Evolutionary conservation across 2,888 invertebrate species (phyloP).

Genomic region (Nowickia ferox): DNA sequence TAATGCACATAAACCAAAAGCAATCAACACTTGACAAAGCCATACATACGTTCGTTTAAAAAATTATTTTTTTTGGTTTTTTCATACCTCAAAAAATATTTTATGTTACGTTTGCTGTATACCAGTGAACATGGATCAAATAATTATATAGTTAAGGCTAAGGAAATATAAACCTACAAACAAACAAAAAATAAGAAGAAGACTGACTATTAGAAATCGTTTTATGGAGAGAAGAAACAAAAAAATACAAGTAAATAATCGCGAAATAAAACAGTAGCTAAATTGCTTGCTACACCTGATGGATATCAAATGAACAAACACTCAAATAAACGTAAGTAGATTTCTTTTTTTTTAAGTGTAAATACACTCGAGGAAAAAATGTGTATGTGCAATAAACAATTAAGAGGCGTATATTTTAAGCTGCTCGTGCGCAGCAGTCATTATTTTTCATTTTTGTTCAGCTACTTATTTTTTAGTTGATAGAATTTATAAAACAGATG

Average conservation of each 20-base stretch:
- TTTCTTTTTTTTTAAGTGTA: neutral
- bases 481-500: neutral
- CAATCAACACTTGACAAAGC: slow-evolving; percentile 69
- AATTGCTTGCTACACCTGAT: slow-evolving; percentile 33
- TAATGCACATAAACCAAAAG: slow-evolving; percentile 59
- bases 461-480: neutral
- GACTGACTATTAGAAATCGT: slow-evolving; percentile 33
- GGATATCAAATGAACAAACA: neutral
- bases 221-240: slow-evolving; percentile 13
- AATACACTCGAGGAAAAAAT: slow-evolving; percentile 8
- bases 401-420: slow-evolving; percentile 46
- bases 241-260: slow-evolving; percentile 12
- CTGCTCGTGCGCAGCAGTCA: slow-evolving; percentile 42
- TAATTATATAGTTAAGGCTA: slow-evolving; percentile 63
- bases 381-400: slow-evolving; percentile 49
- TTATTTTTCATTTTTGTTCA: slow-evolving; percentile 31
- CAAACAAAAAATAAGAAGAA: neutral
- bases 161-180: slow-evolving; percentile 44
- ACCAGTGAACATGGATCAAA: slow-evolving; percentile 53
- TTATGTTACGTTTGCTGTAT: slow-evolving; percentile 19
- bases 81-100: neutral
- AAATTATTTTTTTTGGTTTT: slow-evolving; percentile 5
- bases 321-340: neutral
- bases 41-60: slow-evolving; percentile 19
- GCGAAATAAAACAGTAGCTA: slow-evolving; percentile 55